Evolutionary conservation across 2,113 vertebrate species (phyloP), one percentile per base, ranked within the genome.

Genomic region (Pan paniscus): DNA sequence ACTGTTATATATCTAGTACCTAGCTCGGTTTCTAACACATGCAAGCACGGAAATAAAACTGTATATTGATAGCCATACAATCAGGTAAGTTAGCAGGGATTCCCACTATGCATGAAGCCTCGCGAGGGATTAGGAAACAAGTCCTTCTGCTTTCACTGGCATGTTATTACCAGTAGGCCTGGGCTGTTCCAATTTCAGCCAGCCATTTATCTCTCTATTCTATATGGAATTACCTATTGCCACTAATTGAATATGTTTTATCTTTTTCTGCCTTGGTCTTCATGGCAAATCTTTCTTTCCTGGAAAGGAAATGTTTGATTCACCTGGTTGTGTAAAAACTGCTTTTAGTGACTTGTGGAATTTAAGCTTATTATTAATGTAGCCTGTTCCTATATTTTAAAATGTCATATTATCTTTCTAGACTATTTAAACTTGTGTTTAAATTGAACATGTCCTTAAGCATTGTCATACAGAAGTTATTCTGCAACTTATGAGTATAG

Each of bases 341-440:
- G n/a, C 32, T 20, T 93, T 86, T n/a, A 93, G 32, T 84, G 76
- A 27, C 38, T 55, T 89, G n/a, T 70, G 40, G 38, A 84, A 96
- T 92, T 92, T 92, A 96, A 98, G 40, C 55, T 92, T 40, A 50
- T 10, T 85, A 82, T 72, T 84, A 81, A 48, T 78, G 35, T 50
- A 84, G 30, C 6, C 43, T 93, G 13, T 22, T 68, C 17, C 17
- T 92, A 11, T 73, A 55, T 76, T 95, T 97, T 88, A 43, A 94
- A 97, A 86, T 61, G 12, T 30, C 43, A 52, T 59, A 70, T 84
- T 81, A 61, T 59, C 81, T 83, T 95, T 79, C 57, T 94, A 90
- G 80, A 87, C 75, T 94, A 89, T 43, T 70, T 83, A 86, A 94
- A 75, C 16, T 67, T 72, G 11, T 88, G 68, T 90, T 94, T 95